Evolutionary conservation across 2,113 vertebrate genomes (phyloP), one percentile per base, ranked within the genome.

Genomic region (Cnemophilus loriae): DNA sequence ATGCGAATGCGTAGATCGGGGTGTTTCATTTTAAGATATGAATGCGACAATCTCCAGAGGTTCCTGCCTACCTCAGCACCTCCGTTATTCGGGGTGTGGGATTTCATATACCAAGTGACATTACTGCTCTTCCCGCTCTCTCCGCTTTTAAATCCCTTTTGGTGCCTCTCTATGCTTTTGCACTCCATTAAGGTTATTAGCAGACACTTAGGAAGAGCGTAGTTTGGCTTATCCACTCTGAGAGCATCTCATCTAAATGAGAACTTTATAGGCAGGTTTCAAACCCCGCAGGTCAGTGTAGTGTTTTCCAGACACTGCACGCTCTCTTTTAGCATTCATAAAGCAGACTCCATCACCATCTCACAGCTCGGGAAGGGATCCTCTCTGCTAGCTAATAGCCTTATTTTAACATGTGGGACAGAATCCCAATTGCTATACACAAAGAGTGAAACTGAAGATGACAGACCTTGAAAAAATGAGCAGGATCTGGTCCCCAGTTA

Each of bases 121-220:
- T 90, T 74, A 44, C 79, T 77, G 53, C 76, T 52, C 42, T 90
- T 92, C 86, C 95, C 0, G 1, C 41, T 87, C 74, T 78, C 41
- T 35, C 52, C 1, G 22, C 42, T 87, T 91, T 84, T 65, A 87
- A 87, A 94, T 96, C 74, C 61, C 70, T 94, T 91, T 75, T 79
- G 77, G 57, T 91, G n/a, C 65, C 81, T 79, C 80, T 95, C 65
- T 37, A 3, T 44, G 84, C 53, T 89, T 89, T 94, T 94, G 91
- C 57, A 55, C 63, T 92, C 84, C 91, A 94, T 95, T 95, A 96
- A 85, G 61, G 87, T 96, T 87, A 95, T 96, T 94, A 97, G 56
- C 70, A 87, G 84, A 87, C 63, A 79, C 91, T 93, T 85, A 64
- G 41, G 73, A 78, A 63, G 65, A 84, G 14, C 3, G 1, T 10